Conservation (phyloP, 2,888 invertebrate genomes). For the Orchestes rusci region DNA sequence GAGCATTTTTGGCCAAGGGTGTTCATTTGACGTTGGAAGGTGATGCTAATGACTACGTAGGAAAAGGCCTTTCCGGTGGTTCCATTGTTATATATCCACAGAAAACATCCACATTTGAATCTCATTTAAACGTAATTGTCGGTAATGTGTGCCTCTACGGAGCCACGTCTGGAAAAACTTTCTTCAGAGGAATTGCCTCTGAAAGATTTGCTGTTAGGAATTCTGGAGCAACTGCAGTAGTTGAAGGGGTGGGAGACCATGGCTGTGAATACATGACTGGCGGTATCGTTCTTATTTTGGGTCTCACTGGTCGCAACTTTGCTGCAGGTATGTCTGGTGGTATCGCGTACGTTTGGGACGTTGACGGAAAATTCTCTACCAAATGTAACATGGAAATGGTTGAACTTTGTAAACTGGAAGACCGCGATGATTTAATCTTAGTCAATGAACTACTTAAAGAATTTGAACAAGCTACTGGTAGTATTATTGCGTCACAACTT, state of each 20-base stretch:
- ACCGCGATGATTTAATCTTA: conserved; percentile 66
- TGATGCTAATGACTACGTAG: conserved; percentile 98
- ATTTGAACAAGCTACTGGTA: conserved; percentile 80
- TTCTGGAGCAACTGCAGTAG: conserved; percentile 91
- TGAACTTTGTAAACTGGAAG: conserved; percentile 77
- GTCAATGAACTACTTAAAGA: conserved; percentile 74
- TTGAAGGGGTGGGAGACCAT: conserved; percentile 98
- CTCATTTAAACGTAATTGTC: conserved; percentile 92
- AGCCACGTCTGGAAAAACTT: conserved; percentile 89
- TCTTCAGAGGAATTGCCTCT: conserved; percentile 85
- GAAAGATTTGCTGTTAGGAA: conserved; percentile 98
- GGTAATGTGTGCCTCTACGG: conserved; percentile 98
- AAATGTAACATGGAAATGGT: conserved; percentile 95
- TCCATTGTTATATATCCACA: conserved; percentile 90
- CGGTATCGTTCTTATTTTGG: conserved; percentile 78
- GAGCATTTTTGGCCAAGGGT: conserved; percentile 91
- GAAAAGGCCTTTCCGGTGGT: conserved; percentile 92
- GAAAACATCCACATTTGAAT: conserved; percentile 74
- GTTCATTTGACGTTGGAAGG: conserved; percentile 87
- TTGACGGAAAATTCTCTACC: conserved; percentile 73
- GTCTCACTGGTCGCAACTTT: conserved; percentile 92
- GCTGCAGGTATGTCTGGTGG: conserved; percentile 97
- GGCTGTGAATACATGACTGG: conserved; percentile 99
- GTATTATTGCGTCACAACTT: conserved; percentile 67
- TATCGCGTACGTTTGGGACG: conserved; percentile 91